Base-by-base conservation (phyloP, 2,888 invertebrate genomes). In the Himalopsyche tibetana region DNA sequence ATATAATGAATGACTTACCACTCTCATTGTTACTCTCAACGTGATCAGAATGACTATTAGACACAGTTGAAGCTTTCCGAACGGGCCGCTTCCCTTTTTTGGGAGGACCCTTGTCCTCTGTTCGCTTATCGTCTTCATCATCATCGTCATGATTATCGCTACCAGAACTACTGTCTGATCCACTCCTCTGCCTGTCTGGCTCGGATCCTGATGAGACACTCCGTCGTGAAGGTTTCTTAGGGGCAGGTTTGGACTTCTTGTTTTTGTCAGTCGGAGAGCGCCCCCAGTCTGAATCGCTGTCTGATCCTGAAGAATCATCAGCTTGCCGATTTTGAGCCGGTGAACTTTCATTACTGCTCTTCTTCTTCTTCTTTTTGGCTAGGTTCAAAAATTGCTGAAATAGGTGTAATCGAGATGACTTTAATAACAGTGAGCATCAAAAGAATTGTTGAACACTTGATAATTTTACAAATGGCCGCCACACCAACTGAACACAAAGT, bases 381-480 rank as follows among this genome's bases (percentile, higher is more conserved):
- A 97, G 92, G 82, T 96, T 96, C 83, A 97, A 90, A 89, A 97
- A 94, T 93, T 97, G 97, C 97, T 97, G 91, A 0, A 92, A 92
- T 9, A 36, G 11, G 8, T 51, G 15, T 51, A 15, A 45, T 51
- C 15, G 15, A 15, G 12, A 15, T 3, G 15, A 4, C 8, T 51
- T 51, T 51, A 5, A 15, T 15, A 4, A 15, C 15, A 5, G 51
- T 15, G 3, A 2, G 15, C 15, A 51, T 51, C 15, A 15, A 12
- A 51, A 51, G 12, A 12, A 4, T 51, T 15, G 0, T 51, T 8
- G 4, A 51, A 4, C 15, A 3, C 51, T 51, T 15, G 15, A 51
- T 51, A 51, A 8, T 51, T 51, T 15, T 6, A 51, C 15, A 51
- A 15, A 51, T 4, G 15, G 15, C 15, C 4, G 51, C 51, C 15